A percentile compares a stretch with the other conserved stretches of the same genome.
These are phyloP conservation scores for Heliconius sara DNA, from an alignment of 2,888 invertebrate species.

Conservation along the genomic window DNA sequence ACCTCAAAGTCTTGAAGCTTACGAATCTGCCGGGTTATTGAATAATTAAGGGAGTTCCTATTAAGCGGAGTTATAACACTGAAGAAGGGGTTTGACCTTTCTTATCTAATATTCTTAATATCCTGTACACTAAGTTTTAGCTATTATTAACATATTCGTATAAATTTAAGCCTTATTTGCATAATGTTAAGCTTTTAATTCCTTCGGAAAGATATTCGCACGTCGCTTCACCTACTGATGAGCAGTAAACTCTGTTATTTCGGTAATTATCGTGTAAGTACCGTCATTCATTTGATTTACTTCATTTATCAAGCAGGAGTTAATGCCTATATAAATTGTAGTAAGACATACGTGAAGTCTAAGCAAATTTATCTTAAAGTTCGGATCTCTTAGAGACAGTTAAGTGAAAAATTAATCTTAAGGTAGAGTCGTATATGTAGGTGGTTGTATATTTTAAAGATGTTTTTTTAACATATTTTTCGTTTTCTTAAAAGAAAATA, in stretches of 20 bases:
- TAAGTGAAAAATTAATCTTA: constrained; percentile 9
- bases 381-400: constrained; percentile 21
- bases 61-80: constrained; percentile 9
- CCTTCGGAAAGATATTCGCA: neutral
- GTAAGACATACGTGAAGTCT: constrained; percentile 26
- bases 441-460: too few relatives aligned
- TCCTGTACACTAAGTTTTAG: constrained; percentile 26
- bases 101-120: constrained; percentile 34
- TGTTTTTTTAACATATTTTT: too few relatives aligned
- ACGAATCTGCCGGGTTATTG: constrained; percentile 8
- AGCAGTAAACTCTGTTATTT: constrained; percentile 55
- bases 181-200: neutral
- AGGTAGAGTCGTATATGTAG: neutral
- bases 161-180: constrained; percentile 2
- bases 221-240: constrained; percentile 20
- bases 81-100: constrained; percentile 24
- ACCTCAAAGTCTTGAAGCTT: neutral
- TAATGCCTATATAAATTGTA: constrained; percentile 40
- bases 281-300: constrained; percentile 55
- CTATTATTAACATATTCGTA: neutral
- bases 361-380: constrained; percentile 34
- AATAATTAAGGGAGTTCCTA: constrained; percentile 23
- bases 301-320: constrained; percentile 42
- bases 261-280: constrained; percentile 60
- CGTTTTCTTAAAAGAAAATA: too few relatives aligned